These are phyloP conservation scores for Sylvilagus floridanus DNA, from an alignment of 2,797 vertebrate species.

Conservation along the genomic window DNA sequence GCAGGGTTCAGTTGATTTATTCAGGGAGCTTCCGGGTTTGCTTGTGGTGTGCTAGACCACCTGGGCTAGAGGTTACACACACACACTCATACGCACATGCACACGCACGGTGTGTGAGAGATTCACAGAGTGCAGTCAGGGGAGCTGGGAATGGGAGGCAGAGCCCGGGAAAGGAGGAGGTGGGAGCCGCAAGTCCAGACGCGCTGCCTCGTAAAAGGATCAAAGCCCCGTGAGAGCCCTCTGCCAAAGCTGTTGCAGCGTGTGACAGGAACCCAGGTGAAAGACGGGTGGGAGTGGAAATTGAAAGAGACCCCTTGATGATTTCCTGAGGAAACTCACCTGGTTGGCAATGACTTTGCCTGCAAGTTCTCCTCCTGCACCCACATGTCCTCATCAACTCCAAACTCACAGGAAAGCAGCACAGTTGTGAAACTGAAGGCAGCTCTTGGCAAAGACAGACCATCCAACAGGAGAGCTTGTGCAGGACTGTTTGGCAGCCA, in stretches of 20 bases:
- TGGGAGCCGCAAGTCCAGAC: conserved; percentile 49
- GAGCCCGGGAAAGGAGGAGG: conserved; percentile 71
- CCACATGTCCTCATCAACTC: conserved; percentile 54
- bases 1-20: neutral
- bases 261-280: conserved; percentile 68
- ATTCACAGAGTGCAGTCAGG: conserved; percentile 19
- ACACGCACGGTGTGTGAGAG: too few relatives aligned
- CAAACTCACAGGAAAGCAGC: neutral
- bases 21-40: neutral
- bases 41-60: neutral
- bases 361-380: conserved; percentile 55
- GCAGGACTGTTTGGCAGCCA: neutral
- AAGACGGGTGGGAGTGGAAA: conserved; percentile 67
- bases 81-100: too few relatives aligned
- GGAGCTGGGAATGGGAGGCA: neutral
- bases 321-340: conserved; percentile 82
- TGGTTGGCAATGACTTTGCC: conserved; percentile 74
- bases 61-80: neutral
- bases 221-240: conserved; percentile 67
- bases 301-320: conserved; percentile 72
- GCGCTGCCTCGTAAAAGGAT: conserved; percentile 74
- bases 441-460: neutral
- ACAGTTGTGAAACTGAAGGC: conserved; percentile 63
- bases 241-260: conserved; percentile 65
- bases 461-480: neutral